A percentile compares a stretch with the other conserved stretches of the same genome.
phyloP scores from a whole-genome alignment of 2,113 vertebrate species.

The Ceyx melanurus region DNA sequence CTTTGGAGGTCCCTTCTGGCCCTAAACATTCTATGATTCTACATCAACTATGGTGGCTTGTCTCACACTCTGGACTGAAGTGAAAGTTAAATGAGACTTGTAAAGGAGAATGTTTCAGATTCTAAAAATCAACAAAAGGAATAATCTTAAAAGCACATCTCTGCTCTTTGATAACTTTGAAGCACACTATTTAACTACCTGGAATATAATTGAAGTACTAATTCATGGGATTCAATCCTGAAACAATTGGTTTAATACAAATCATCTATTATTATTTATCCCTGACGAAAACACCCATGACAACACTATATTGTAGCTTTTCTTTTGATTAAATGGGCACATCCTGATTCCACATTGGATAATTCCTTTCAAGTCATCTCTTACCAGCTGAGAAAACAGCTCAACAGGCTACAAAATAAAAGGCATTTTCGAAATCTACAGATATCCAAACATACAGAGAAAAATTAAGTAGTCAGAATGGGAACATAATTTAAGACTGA shows the following conservation, averaged over 20 bases:
- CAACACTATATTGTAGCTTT: not conserved
- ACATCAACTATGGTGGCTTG: not conserved
- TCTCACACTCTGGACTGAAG: not conserved
- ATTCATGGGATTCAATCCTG: not conserved
- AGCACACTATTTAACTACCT: not conserved
- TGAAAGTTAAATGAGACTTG: not conserved
- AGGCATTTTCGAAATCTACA: not conserved
- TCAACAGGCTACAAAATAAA: not conserved
- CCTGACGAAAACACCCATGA: not conserved
- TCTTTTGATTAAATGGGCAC: not conserved
- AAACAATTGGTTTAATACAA: not conserved
- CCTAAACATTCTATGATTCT: no score
- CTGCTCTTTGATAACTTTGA: not conserved
- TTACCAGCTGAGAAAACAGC: not conserved
- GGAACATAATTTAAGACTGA: not conserved
- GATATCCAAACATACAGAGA: not conserved
- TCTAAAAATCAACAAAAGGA: not conserved
- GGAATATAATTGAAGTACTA: not conserved
- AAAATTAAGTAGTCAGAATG: not conserved
- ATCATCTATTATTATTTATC: not conserved
- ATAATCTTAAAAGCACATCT: not conserved
- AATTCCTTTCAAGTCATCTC: not conserved
- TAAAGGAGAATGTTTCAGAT: not conserved
- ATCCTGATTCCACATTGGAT: not conserved
- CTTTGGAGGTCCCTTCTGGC: no score